Evolutionary conservation across 2,113 vertebrate genomes (phyloP).

Genomic region (Isichthys henryi): DNA sequence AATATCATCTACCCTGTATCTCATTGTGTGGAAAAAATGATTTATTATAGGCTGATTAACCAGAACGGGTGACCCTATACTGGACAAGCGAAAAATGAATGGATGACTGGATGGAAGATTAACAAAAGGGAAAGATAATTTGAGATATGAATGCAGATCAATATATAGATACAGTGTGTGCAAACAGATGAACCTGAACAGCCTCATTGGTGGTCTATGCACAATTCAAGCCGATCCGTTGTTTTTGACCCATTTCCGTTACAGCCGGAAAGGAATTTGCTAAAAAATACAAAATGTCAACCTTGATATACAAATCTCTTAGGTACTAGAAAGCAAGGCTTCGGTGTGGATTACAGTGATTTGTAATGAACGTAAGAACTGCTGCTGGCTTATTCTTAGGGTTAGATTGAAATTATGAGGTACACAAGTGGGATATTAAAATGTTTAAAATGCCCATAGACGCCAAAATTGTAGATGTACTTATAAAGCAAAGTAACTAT

Average conservation of each 20-base stretch:
- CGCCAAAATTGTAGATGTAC: background rate
- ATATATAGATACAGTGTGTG: background rate
- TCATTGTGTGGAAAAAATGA: background rate
- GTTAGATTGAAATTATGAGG: background rate
- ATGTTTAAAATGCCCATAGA: background rate
- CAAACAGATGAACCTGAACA: background rate
- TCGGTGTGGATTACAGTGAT: background rate
- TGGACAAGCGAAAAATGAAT: background rate
- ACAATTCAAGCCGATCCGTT: background rate
- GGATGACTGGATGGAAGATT: background rate
- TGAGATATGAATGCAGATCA: background rate
- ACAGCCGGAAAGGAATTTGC: background rate
- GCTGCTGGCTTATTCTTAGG: background rate
- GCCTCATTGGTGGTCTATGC: background rate
- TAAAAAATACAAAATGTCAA: conserved; percentile 8
- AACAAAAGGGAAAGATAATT: background rate
- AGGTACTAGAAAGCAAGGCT: background rate
- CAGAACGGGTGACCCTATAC: background rate
- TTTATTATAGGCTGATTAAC: background rate
- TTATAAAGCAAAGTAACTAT: background rate
- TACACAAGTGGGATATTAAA: background rate
- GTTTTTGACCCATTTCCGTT: background rate
- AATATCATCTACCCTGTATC: background rate
- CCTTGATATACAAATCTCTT: background rate
- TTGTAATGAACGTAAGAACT: background rate